Percentiles rank a stretch among this genome's conserved stretches.
Conservation (phyloP, 2,797 vertebrate species). For the Syngnathus rostellatus region DNA sequence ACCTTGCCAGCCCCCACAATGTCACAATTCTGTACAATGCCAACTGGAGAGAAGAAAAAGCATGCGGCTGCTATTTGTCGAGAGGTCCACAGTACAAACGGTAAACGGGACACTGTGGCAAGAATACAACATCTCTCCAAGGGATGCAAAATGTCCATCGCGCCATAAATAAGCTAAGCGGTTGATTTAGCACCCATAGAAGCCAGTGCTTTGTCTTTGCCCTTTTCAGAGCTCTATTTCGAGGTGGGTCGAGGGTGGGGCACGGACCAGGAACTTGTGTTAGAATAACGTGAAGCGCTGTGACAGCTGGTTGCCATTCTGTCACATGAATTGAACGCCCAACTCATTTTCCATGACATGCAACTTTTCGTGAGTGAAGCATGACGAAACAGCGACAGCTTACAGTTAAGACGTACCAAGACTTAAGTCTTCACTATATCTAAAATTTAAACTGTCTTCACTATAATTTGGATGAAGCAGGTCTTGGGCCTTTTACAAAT, state of each 20-base stretch:
- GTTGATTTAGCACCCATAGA: constrained; percentile 69
- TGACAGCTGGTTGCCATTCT: constrained; percentile 65
- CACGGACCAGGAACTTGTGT: constrained; percentile 35
- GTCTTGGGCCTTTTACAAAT: too few relatives aligned
- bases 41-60: constrained; percentile 79
- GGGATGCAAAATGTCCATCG: constrained; percentile 60
- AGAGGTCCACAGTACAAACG: constrained; percentile 81
- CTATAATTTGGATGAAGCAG: too few relatives aligned
- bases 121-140: constrained; percentile 28
- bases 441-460: too few relatives aligned
- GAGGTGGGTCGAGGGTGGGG: constrained; percentile 48
- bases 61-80: constrained; percentile 82
- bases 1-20: constrained; percentile 64
- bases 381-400: neutral
- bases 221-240: constrained; percentile 86
- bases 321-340: constrained; percentile 28
- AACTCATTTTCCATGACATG: constrained; percentile 24
- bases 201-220: constrained; percentile 79
- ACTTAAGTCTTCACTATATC: neutral
- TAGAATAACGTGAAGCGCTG: constrained; percentile 54
- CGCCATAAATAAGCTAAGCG: constrained; percentile 76
- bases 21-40: constrained; percentile 81
- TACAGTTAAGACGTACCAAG: neutral
- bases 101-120: constrained; percentile 55
- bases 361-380: constrained; percentile 13